Evolutionary conservation across 2,888 invertebrate genomes (phyloP), one percentile per base, ranked within the genome.

Genomic region (Rapana venosa): DNA sequence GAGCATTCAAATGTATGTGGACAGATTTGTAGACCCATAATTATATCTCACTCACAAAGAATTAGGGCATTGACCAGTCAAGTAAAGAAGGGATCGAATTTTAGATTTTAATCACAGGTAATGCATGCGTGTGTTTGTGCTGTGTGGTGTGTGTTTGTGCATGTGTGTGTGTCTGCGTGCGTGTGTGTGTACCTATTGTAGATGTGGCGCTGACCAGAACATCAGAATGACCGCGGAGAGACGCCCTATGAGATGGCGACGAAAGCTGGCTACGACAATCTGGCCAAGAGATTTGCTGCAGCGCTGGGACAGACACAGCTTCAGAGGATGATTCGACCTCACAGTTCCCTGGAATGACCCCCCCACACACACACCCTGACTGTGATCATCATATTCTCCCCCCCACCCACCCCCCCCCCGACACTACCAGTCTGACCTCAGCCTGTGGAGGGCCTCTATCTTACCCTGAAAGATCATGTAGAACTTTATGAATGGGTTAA

Each of bases 221-320:
- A 92, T 94, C 90, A 96, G 93, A 96, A 96, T 92, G 95, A 96
- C 87, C 93, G 95, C 90, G 95, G 95, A 84, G 96, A 96, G 91
- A 95, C 96, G n/a, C 92, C 96, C 6, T 95, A 95, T 91, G 96
- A 96, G 90, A 91, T 96, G 83, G 96, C 96, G 15, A 94, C 95
- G 0, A 95, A 96, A 91, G 93, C 93, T 36, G 95, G 95, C 32
- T 94, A 94, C 90, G 96, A 96, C 74, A 93, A 92, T 26, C 92
- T 96, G 58, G 94, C 94, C n/a, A 95, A 94, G 66, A 93, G 94
- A 86, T 94, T 96, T 90, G 94, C 95, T 5, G 91, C 95, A 32
- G 95, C 93, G 74, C 91, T 96, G 11, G 96, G 96, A 58, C 96
- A 96, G 91, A 93, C 94, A 17, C 94, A 95, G 35, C 93, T 96